Conservation (phyloP, 1,140 invertebrate species). For the Procambarus virginalis region DNA sequence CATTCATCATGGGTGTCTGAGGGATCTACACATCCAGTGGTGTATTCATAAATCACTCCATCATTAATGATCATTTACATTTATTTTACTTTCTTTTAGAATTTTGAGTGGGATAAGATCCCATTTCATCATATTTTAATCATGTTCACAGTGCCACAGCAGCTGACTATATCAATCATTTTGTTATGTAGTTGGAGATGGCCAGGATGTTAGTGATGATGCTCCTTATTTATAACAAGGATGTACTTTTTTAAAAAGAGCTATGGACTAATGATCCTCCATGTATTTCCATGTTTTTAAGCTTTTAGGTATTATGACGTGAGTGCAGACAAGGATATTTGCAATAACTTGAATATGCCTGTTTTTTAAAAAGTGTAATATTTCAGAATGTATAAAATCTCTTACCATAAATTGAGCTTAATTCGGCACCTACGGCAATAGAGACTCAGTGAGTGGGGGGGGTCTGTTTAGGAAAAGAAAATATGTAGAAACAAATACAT, state of each 20-base stretch:
- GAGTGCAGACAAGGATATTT: constrained; percentile 48
- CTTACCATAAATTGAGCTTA: constrained; percentile 30
- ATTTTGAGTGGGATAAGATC: background rate
- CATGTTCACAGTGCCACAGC: background rate
- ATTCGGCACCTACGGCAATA: constrained; percentile 19
- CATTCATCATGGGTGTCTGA: constrained; percentile 17
- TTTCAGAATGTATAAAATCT: constrained; percentile 40
- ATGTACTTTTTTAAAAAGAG: constrained; percentile 35
- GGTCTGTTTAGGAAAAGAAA: too few species aligned
- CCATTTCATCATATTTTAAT: background rate
- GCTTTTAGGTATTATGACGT: constrained; percentile 38
- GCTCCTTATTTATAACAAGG: constrained; percentile 23
- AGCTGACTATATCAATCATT: constrained; percentile 6
- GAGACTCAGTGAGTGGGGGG: constrained; percentile 27
- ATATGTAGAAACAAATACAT: background rate
- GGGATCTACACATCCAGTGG: background rate
- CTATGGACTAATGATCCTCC: constrained; percentile 26
- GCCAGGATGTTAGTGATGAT: constrained; percentile 39
- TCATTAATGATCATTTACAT: background rate
- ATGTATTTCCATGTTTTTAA: constrained; percentile 52
- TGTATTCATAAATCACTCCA: constrained; percentile 11
- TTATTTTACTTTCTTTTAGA: background rate
- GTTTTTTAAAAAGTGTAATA: constrained; percentile 34
- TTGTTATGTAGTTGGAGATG: constrained; percentile 27
- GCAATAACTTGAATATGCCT: constrained; percentile 39